A percentile compares a stretch with the other conserved stretches of the same genome.
Conservation (phyloP, 2,888 invertebrate genomes). For the Leptinotarsa haldemani region DNA sequence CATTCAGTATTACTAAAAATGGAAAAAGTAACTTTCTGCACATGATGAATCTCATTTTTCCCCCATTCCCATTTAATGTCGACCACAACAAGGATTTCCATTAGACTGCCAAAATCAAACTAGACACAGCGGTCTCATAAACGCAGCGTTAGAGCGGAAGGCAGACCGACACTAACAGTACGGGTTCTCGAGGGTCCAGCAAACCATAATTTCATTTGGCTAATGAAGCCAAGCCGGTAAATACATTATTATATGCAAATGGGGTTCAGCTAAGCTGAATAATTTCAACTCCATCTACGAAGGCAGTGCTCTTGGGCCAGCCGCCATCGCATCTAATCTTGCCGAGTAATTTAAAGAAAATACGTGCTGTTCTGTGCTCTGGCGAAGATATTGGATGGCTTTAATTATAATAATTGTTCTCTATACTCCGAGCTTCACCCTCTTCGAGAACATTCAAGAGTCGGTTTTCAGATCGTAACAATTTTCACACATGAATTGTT, state of each 20-base stretch:
- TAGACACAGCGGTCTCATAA: conserved; percentile 48
- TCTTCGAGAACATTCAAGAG: background rate
- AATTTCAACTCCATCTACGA: conserved; percentile 45
- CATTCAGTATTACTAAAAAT: too few relatives aligned
- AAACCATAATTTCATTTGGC: conserved; percentile 62
- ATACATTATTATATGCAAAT: conserved; percentile 64
- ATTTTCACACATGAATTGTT: background rate
- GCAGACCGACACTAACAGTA: conserved; percentile 43
- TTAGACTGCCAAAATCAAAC: conserved; percentile 52
- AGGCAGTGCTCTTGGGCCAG: conserved; percentile 29
- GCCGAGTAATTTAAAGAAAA: conserved; percentile 42
- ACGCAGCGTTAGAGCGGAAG: conserved; percentile 43
- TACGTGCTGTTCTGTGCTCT: conserved; percentile 23
- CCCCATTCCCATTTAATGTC: conserved; percentile 32
- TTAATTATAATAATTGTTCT: conserved; percentile 31
- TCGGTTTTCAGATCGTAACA: background rate
- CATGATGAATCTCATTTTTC: background rate
- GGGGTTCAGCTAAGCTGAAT: conserved; percentile 59
- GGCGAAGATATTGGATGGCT: conserved; percentile 27
- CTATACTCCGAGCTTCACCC: background rate
- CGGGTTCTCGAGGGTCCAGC: conserved; percentile 53
- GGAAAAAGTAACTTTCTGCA: background rate
- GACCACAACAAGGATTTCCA: conserved; percentile 32
- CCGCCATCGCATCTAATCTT: conserved; percentile 39
- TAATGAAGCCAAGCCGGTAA: conserved; percentile 63